phyloP scores from a whole-genome alignment of 2,113 vertebrate species.

The Ploceus nigricollis region DNA sequence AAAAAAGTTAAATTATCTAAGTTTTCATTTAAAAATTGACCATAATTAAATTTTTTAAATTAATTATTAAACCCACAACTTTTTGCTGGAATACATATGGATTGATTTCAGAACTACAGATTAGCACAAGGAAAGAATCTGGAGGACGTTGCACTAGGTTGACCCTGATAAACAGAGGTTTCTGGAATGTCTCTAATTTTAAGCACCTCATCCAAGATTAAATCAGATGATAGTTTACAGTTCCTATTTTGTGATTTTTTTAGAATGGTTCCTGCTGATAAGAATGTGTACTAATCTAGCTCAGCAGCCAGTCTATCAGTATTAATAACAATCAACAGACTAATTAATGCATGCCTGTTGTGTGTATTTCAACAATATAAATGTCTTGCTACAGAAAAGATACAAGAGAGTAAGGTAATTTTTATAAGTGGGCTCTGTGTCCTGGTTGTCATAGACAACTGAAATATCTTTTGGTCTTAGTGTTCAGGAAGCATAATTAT shows the following conservation, averaged over 20 bases:
- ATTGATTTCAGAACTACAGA: not conserved
- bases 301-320: constrained; percentile 10
- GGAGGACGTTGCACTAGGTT: not conserved
- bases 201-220: not conserved
- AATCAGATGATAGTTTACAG: not conserved
- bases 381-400: not conserved
- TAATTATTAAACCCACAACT: fast-evolving
- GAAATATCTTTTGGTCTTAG: not conserved
- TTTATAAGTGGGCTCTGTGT: not conserved
- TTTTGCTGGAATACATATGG: not conserved
- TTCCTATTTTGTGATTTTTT: not conserved
- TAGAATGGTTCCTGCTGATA: not conserved
- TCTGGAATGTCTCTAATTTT: not conserved
- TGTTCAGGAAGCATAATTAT: not conserved
- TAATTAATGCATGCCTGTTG: constrained; percentile 14
- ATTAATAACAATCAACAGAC: constrained; percentile 14
- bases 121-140: not conserved
- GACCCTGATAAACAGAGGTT: not conserved
- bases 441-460: not conserved
- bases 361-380: constrained; percentile 8
- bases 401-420: not conserved
- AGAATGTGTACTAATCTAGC: not conserved
- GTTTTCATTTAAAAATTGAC: not conserved
- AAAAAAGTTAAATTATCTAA: not conserved
- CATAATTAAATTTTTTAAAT: not conserved